phyloP scores from a whole-genome alignment of 2,888 invertebrate species.

The Holacanthella duospinosa region DNA sequence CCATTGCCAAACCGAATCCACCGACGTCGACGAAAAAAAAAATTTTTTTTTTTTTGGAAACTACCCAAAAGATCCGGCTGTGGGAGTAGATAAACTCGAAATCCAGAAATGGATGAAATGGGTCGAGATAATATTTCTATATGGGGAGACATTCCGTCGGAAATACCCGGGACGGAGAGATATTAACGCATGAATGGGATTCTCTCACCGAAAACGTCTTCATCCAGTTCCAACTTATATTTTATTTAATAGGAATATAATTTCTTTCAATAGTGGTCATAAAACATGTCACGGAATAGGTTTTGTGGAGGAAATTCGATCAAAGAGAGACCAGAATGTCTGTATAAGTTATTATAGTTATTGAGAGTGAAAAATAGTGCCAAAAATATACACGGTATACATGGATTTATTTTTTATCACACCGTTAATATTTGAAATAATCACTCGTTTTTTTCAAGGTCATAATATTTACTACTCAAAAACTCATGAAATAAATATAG shows the following conservation, averaged over 20 bases:
- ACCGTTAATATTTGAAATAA: no score
- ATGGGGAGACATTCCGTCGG: not conserved
- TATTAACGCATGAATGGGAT: not conserved
- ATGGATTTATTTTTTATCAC: no score
- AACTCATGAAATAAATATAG: no score
- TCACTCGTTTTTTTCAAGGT: no score
- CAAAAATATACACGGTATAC: no score
- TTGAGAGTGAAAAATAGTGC: no score
- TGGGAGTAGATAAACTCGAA: not conserved
- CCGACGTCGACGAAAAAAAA: not conserved
- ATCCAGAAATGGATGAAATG: constrained; percentile 5
- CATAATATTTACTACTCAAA: no score
- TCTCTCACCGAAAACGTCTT: not conserved
- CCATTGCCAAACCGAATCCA: not conserved
- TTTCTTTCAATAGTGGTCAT: not conserved
- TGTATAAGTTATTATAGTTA: no score
- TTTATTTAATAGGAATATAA: constrained; percentile 4
- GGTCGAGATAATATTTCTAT: not conserved
- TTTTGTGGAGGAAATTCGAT: not conserved
- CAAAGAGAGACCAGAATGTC: no score
- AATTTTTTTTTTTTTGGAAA: not conserved
- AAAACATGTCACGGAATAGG: not conserved
- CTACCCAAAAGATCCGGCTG: not conserved
- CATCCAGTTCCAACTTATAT: not conserved
- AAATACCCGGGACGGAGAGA: not conserved